Percentiles rank a stretch among this genome's conserved stretches.
Evolutionary conservation across 2,888 invertebrate genomes (phyloP).

Genomic region (Empis stercorea): DNA sequence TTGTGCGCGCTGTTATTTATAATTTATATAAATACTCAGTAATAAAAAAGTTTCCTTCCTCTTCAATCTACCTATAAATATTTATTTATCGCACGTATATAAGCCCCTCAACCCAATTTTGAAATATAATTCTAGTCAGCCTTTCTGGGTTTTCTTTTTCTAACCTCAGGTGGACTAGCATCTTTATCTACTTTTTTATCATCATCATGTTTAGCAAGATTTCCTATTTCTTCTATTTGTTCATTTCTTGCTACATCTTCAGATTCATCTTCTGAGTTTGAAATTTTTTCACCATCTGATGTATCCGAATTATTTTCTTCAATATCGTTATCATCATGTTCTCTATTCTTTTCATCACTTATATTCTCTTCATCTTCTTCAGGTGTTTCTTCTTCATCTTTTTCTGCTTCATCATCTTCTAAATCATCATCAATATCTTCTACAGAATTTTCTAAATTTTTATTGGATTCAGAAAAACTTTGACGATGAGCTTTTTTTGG

Average conservation of each 20-base stretch:
- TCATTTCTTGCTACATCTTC: neutral
- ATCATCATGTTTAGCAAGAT: neutral
- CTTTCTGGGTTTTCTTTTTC: neutral
- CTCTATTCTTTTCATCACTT: neutral
- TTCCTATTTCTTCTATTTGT: neutral
- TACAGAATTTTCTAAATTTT: slow-evolving; percentile 22
- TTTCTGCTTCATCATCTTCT: slow-evolving; percentile 25
- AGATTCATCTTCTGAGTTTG: neutral
- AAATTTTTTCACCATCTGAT: neutral
- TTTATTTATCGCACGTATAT: too few relatives aligned
- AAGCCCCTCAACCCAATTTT: too few relatives aligned
- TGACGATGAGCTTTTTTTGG: slow-evolving; percentile 45
- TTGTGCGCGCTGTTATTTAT: too few relatives aligned
- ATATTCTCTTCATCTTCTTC: neutral
- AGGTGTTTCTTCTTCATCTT: slow-evolving; percentile 20
- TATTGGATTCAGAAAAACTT: slow-evolving; percentile 32
- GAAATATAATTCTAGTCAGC: neutral
- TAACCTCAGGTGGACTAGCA: neutral
- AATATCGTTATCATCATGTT: neutral
- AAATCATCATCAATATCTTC: slow-evolving; percentile 26
- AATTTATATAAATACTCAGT: too few relatives aligned
- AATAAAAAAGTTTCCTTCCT: too few relatives aligned
- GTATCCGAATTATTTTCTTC: neutral
- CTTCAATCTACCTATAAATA: too few relatives aligned
- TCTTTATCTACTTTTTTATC: neutral